These are phyloP conservation scores for Phainopepla nitens DNA, from an alignment of 2,113 vertebrate genomes.

Conservation along the genomic window DNA sequence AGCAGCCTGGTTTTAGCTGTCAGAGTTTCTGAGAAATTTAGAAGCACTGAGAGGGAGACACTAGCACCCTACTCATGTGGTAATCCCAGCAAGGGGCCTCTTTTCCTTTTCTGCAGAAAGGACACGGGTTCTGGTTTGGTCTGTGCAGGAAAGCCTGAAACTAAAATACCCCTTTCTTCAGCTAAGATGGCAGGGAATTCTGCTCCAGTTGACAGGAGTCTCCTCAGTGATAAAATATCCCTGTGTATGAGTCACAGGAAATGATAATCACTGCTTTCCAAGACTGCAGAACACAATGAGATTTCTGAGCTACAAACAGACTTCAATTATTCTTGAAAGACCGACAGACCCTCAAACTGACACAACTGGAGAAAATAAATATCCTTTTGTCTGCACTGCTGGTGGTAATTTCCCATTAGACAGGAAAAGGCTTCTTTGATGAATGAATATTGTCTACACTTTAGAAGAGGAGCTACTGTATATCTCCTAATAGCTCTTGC, in stretches of 20 bases:
- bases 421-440: conserved; percentile 45
- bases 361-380: conserved; percentile 32
- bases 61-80: background rate
- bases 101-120: background rate
- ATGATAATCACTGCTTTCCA: conserved; percentile 16
- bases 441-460: conserved; percentile 43
- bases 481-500: conserved; percentile 31
- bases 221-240: background rate
- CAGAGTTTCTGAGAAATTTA: background rate
- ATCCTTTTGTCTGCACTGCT: conserved; percentile 48
- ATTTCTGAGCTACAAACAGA: conserved; percentile 48
- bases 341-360: conserved; percentile 27
- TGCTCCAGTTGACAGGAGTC: background rate
- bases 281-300: conserved; percentile 28
- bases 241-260: conserved; percentile 10
- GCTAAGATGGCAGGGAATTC: background rate
- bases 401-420: conserved; percentile 50
- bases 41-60: background rate
- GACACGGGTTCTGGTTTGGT: background rate
- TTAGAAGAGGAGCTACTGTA: conserved; percentile 31
- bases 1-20: background rate
- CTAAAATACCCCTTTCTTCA: background rate
- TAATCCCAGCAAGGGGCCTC: background rate
- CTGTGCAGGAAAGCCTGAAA: background rate
- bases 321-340: conserved; percentile 46